Evolutionary conservation across 1,140 invertebrate genomes (phyloP).

Genomic region (Euwallacea similis): DNA sequence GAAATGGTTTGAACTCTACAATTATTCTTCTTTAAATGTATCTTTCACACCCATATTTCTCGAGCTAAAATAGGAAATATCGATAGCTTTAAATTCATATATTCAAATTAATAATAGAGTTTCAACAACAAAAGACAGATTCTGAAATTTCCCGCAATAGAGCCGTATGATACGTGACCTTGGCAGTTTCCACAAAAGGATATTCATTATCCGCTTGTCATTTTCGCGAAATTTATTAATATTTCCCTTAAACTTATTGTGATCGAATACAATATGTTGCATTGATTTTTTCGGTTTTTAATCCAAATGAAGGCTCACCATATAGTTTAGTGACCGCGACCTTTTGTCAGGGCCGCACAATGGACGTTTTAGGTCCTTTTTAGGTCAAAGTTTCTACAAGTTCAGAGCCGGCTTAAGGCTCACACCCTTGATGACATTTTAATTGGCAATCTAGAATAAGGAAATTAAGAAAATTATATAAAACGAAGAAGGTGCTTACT

Average conservation of each 20-base stretch:
- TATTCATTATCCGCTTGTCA: slow-evolving; percentile 17
- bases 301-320: neutral
- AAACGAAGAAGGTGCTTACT: too few species aligned
- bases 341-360: slow-evolving; percentile 6
- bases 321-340: slow-evolving; percentile 10
- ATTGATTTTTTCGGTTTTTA: slow-evolving; percentile 1
- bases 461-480: too few species aligned
- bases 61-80: too few species aligned
- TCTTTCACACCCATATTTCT: too few species aligned
- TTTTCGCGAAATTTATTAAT: slow-evolving; percentile 13
- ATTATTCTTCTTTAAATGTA: too few species aligned
- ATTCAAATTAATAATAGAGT: neutral
- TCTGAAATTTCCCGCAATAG: neutral
- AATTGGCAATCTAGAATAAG: too few species aligned
- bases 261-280: neutral
- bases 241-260: neutral
- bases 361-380: neutral
- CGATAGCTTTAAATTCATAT: too few species aligned
- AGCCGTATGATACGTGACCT: slow-evolving; percentile 2
- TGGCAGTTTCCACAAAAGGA: neutral
- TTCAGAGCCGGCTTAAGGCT: neutral
- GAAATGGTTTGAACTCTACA: too few species aligned
- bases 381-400: neutral
- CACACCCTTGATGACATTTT: too few species aligned
- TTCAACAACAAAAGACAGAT: too few species aligned